Base-by-base conservation (phyloP, 1,140 invertebrate genomes). In the Orius laevigatus region DNA sequence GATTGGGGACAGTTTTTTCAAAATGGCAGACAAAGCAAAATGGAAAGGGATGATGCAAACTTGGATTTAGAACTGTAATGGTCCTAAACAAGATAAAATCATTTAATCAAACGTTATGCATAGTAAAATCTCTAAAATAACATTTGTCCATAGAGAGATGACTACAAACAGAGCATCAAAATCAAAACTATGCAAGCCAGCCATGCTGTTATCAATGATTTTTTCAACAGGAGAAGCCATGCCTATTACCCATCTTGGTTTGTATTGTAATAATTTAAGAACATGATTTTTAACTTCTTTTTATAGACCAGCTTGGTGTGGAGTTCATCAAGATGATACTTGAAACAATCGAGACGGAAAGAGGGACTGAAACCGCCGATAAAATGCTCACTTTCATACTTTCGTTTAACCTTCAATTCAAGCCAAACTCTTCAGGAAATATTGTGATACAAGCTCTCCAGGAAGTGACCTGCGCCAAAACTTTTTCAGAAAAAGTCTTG, bases 361-460 rank as follows among this genome's bases (percentile, higher is more conserved):
- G 77, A 38, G 80, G 84, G 49, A 85, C 90, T 59, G 50, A 52
- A 33, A 50, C 55, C 11, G 48, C 51, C n/a, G 86, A 92, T 60
- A 62, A 81, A 48, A 84, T 90, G 57, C 68, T 90, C n/a, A 81
- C 79, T 48, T 63, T 92, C 14, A 70, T 93, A 39, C 67, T 93
- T 14, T 80, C 88, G 0, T 90, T 85, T 59, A 93, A 93, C 68
- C 68, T 93, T 12, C 89, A 94, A 62, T 89, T 90, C 60, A 65
- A 12, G 63, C 69, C 8, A 75, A 81, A 46, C 91, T 41, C 54
- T 36, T 10, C 19, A 31, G 43, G 34, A 14, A 58, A 90, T 64
- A 64, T 88, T 5, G 72, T 90, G 5, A 64, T 93, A 15, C 73
- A 78, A 54, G 76, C 81, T 0, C 65, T 93, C 45, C 73, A 77